These are phyloP conservation scores for Pilophorus perplexus DNA, from an alignment of 2,888 invertebrate genomes.

Conservation along the genomic window DNA sequence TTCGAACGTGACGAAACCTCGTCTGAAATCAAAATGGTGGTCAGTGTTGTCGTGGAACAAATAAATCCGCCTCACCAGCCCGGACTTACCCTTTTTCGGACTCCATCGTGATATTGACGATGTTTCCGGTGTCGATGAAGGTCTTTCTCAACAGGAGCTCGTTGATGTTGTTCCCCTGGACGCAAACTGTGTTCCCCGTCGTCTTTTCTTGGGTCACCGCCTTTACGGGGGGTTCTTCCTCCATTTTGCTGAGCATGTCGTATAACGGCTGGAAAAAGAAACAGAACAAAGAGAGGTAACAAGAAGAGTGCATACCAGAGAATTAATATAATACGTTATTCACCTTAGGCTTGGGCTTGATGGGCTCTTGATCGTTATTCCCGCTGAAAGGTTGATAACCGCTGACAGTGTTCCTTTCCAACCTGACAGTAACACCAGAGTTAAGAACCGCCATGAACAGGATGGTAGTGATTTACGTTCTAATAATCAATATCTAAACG, in stretches of 20 bases:
- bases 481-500: too few species aligned
- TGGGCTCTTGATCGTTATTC: slow-evolving; percentile 63
- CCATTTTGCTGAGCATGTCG: slow-evolving; percentile 70
- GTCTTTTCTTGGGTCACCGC: slow-evolving; percentile 59
- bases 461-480: too few species aligned
- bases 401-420: slow-evolving; percentile 67
- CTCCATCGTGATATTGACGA: slow-evolving; percentile 80
- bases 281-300: neutral
- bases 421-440: slow-evolving; percentile 15
- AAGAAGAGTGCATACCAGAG: neutral
- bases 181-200: slow-evolving; percentile 78
- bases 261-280: slow-evolving; percentile 59
- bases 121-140: slow-evolving; percentile 70
- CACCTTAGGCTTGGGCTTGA: slow-evolving; percentile 52
- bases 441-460: too few species aligned
- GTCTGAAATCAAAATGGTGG: too few species aligned
- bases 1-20: slow-evolving; percentile 89
- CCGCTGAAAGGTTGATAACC: slow-evolving; percentile 89
- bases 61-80: neutral
- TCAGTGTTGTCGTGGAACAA: too few species aligned
- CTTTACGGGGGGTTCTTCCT: slow-evolving; percentile 57
- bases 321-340: too few species aligned
- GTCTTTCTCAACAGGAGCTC: slow-evolving; percentile 76
- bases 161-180: slow-evolving; percentile 73
- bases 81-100: slow-evolving; percentile 60